A percentile compares a stretch with the other conserved stretches of the same genome.
Conservation (phyloP, 2,888 invertebrate genomes). For the Bugula neritina region DNA sequence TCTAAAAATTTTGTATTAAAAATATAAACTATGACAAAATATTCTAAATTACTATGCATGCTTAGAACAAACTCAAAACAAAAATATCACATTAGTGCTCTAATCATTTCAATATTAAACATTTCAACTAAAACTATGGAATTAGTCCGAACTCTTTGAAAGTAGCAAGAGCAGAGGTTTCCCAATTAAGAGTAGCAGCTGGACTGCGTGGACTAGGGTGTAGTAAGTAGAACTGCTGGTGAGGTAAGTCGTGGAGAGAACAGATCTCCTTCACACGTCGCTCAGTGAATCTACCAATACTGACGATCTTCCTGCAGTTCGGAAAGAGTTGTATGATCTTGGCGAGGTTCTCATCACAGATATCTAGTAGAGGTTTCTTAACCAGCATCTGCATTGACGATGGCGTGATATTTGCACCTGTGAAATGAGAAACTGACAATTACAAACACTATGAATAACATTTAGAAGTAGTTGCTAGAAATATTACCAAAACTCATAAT, state of each 20-base stretch:
- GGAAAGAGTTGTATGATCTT: constrained; percentile 64
- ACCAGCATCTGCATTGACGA: constrained; percentile 60
- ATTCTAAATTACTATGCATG: too few relatives aligned
- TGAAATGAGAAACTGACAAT: neutral
- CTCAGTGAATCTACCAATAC: constrained; percentile 74
- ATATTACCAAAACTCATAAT: neutral
- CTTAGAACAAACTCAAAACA: too few relatives aligned
- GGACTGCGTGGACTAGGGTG: constrained; percentile 77
- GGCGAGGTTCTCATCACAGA: constrained; percentile 67
- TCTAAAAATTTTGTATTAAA: too few relatives aligned
- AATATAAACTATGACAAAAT: too few relatives aligned
- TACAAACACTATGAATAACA: neutral
- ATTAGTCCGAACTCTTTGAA: neutral
- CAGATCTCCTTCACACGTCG: constrained; percentile 62
- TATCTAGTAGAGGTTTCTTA: constrained; percentile 39
- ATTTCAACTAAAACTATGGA: neutral
- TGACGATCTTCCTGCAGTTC: constrained; percentile 67
- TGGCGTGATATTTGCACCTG: constrained; percentile 71
- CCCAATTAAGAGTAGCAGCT: constrained; percentile 75
- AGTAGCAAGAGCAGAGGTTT: constrained; percentile 59
- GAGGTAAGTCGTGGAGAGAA: constrained; percentile 28
- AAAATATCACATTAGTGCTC: too few relatives aligned
- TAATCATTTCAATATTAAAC: too few relatives aligned
- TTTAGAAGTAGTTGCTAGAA: neutral
- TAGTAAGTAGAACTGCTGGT: constrained; percentile 54